Evolutionary conservation across 2,113 vertebrate species (phyloP), one percentile per base, ranked within the genome.

Genomic region (Symphodus melops): DNA sequence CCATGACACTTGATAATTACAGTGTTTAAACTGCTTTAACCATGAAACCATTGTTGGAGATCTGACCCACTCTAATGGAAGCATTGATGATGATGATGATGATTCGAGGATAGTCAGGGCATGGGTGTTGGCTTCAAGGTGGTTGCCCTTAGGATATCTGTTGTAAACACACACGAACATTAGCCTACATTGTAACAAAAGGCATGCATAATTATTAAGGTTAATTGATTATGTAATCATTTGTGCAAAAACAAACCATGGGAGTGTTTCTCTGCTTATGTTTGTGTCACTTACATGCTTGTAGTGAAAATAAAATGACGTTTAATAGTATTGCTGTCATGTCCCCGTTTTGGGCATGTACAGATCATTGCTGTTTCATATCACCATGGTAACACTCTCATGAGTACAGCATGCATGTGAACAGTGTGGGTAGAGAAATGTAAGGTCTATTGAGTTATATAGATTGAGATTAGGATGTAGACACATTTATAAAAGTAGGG

Each of bases 331-430:
- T 77, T 14, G 19, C 53, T 72, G 56, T 48, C 51, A 69, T 75
- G 87, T 63, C 82, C 75, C 72, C 79, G 60, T 82, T 90, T 89
- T 61, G 25, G 25, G 25, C 25, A 33, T 63, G 17, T 54, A 54
- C 68, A 25, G 60, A 86, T 85, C 82, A 42, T 52, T 83, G 33
- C 52, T 33, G 3, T 65, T 21, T 33, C 41, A 57, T 44, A 8
- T 91, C 81, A 59, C 82, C 84, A 88, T 92, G 82, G 88, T 68
- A 90, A 91, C 85, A 42, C 72, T n/a, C 65, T 87, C 4, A 2
- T 68, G 68, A 86, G 74, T 74, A 73, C 46, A 55, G 52, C 8
- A 23, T 66, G 72, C 36, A 54, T 75, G 49, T 68, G 25, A 72
- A 55, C 33, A 28, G 54, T 36, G 73, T 69, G 51, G 39, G 41